Conservation (phyloP, 2,113 vertebrate genomes). For the Azemiops feae region DNA sequence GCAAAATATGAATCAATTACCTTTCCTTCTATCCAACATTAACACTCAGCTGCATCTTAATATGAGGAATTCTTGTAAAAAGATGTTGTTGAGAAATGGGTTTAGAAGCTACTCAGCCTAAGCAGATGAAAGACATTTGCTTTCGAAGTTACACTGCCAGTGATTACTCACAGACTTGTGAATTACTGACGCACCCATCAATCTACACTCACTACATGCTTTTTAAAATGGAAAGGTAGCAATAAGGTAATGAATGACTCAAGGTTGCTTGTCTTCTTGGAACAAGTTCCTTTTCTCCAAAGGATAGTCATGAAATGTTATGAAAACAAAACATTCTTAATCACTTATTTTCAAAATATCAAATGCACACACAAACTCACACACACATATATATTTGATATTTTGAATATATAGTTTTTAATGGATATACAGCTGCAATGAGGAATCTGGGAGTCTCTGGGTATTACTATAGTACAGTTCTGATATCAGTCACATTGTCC, state of each 20-base stretch:
- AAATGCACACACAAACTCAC: rapidly evolving
- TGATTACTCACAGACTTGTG: neutral
- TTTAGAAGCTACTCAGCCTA: neutral
- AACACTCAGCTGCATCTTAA: neutral
- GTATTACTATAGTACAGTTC: neutral
- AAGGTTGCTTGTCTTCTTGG: conserved; percentile 17
- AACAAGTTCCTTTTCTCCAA: conserved; percentile 1
- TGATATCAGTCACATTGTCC: neutral
- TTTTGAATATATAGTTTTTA: neutral
- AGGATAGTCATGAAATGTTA: neutral
- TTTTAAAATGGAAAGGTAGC: conserved; percentile 30
- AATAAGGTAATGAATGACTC: conserved; percentile 12
- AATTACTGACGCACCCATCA: neutral
- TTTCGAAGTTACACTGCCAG: neutral
- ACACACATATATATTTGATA: no score
- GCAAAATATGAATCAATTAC: neutral
- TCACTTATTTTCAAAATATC: conserved; percentile 4
- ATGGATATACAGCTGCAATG: neutral
- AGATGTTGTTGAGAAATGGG: neutral
- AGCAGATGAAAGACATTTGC: neutral
- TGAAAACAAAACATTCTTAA: neutral
- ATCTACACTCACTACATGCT: conserved; percentile 3
- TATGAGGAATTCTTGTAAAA: neutral
- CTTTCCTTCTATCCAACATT: neutral
- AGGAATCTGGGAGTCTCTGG: neutral